Base-by-base conservation (phyloP, 2,113 vertebrate species). In the Takifugu bimaculatus region DNA sequence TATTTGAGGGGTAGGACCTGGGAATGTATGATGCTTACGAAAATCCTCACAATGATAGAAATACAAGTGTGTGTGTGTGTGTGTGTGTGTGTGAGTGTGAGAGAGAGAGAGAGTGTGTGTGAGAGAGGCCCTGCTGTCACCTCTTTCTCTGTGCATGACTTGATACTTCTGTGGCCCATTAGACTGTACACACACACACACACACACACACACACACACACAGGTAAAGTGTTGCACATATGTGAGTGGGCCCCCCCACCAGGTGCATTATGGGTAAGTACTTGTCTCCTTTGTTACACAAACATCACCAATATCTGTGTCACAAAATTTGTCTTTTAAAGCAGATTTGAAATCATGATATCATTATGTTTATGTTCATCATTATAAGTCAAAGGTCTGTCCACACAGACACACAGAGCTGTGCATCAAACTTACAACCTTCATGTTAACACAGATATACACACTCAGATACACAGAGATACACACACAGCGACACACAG, bases 191-290 rank as follows among this genome's bases (percentile, higher is more conserved):
- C 45, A 48, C 13, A 48, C 45, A 48, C 45, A 48, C 45, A 47
- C 45, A 47, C 13, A 47, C 95, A 98, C 95, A 95, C 93, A 88
- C 93, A 60, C 35, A 65, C 67, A 53, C 61, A 71, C 12, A 57
- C 64, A 57, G 58, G 60, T 15, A 20, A 12, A 2, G 68, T 61
- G 69, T 72, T 65, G 62, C 67, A 57, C 72, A 52, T 92, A 91
- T 91, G 91, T 26, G 9, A 47, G 52, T 68, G 57, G 66, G 73
- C 53, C 74, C 60, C 50, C 76, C 77, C 43, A 56, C 66, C 63
- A 65, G 39, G 13, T 26, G 70, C 55, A 61, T 68, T 72, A 63
- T 68, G 58, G 64, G 72, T 63, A 72, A 44, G 66, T 57, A 11
- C 50, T 72, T 63, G 69, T 60, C 54, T 65, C 65, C 70, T 81